Evolutionary conservation across 2,113 vertebrate genomes (phyloP).

Genomic region (Brachirus orientalis): DNA sequence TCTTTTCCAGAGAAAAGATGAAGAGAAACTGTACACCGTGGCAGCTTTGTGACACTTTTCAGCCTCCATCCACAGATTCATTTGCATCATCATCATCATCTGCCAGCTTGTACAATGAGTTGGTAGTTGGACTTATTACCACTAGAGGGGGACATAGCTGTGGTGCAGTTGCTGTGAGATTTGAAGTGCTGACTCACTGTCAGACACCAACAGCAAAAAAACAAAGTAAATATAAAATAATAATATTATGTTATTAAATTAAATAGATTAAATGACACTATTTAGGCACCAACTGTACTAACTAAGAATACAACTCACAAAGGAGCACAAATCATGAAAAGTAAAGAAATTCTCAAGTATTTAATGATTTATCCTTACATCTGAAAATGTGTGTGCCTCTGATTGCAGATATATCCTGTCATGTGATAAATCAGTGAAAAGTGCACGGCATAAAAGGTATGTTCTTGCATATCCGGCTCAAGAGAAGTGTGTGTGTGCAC

Average conservation of each 20-base stretch:
- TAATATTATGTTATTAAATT: too few relatives aligned
- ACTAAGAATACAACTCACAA: too few relatives aligned
- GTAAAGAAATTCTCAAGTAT: too few relatives aligned
- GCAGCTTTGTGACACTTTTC: not conserved
- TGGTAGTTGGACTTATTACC: constrained; percentile 3
- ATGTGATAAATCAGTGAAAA: not conserved
- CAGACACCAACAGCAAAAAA: constrained; percentile 30
- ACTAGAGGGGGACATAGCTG: constrained; percentile 46
- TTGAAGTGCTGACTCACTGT: constrained; percentile 64
- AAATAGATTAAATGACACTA: too few relatives aligned
- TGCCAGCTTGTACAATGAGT: not conserved
- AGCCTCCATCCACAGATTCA: too few relatives aligned
- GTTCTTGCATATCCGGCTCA: not conserved
- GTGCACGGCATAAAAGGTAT: not conserved
- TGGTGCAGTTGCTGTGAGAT: not conserved
- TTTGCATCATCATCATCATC: constrained; percentile 1
- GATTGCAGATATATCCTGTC: not conserved
- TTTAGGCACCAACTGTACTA: too few relatives aligned
- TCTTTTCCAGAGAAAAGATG: not conserved
- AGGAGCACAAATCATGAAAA: too few relatives aligned
- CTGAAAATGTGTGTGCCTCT: not conserved
- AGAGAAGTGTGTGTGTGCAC: constrained; percentile 7
- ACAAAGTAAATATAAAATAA: not conserved
- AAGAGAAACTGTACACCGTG: not conserved
- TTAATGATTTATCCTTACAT: too few relatives aligned